Conservation (phyloP, 2,888 invertebrate genomes). For the Lagria hirta region DNA sequence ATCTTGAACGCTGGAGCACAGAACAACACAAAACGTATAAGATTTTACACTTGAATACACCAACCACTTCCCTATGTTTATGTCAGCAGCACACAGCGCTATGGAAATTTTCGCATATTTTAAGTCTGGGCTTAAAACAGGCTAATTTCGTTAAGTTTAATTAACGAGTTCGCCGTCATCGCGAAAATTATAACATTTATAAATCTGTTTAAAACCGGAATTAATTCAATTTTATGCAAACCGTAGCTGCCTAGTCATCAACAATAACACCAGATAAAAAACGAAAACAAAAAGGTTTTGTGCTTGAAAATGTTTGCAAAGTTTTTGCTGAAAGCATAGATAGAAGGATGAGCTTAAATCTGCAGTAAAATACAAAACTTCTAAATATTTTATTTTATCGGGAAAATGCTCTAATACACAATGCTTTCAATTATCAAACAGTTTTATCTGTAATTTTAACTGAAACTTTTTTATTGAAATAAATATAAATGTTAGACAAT, state of each 20-base stretch:
- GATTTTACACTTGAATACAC: conserved; percentile 39
- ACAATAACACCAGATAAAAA: background rate
- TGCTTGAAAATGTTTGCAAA: too few relatives aligned
- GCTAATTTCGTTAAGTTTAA: conserved; percentile 28
- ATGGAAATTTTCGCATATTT: conserved; percentile 30
- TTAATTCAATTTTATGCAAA: conserved; percentile 14
- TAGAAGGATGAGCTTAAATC: too few relatives aligned
- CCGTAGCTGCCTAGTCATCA: background rate
- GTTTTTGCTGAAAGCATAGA: too few relatives aligned
- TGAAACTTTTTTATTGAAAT: too few relatives aligned
- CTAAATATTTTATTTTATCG: too few relatives aligned
- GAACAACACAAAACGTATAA: conserved; percentile 37
- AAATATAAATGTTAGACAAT: too few relatives aligned
- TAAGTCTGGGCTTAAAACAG: conserved; percentile 21
- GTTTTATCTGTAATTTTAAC: too few relatives aligned
- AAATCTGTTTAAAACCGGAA: conserved; percentile 21
- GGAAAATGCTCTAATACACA: too few relatives aligned
- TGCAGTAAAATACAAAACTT: too few relatives aligned
- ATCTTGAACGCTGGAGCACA: conserved; percentile 39
- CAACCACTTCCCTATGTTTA: conserved; percentile 34
- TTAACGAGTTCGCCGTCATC: conserved; percentile 27
- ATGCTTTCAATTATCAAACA: too few relatives aligned
- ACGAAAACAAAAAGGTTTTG: background rate
- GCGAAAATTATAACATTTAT: conserved; percentile 24
- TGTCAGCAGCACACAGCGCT: conserved; percentile 32